phyloP scores from a whole-genome alignment of 2,888 invertebrate species.

The Macrosiphum euphorbiae region DNA sequence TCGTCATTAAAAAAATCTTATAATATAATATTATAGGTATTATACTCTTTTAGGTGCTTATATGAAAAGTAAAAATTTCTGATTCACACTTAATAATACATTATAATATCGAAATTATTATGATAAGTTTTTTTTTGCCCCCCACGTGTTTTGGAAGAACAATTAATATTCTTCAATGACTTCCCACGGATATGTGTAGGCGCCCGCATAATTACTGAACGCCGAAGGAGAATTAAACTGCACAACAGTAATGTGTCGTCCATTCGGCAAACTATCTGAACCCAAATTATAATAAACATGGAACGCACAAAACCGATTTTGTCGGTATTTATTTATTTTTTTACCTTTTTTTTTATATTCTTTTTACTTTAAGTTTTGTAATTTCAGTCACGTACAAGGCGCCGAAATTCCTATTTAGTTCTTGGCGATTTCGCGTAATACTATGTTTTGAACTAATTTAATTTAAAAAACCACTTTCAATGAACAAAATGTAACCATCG shows the following conservation, averaged over 20 bases:
- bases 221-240: neutral
- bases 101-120: neutral
- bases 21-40: neutral
- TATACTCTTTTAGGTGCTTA: neutral
- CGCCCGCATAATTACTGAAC: neutral
- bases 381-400: constrained; percentile 48
- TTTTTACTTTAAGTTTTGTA: constrained; percentile 1
- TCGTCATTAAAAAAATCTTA: neutral
- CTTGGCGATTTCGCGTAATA: neutral
- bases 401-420: constrained; percentile 39
- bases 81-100: neutral
- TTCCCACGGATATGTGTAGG: constrained; percentile 15
- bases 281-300: neutral
- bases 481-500: constrained; percentile 14
- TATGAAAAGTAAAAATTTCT: neutral
- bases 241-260: neutral
- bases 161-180: constrained; percentile 31
- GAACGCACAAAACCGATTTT: neutral
- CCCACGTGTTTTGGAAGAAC: neutral
- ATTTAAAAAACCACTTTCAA: constrained; percentile 30
- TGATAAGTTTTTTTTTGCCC: neutral
- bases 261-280: neutral
- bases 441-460: constrained; percentile 35
- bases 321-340: neutral
- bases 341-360: constrained; percentile 2